Base-by-base conservation (phyloP, 1,140 invertebrate species). In the Drosophila pseudoobscura region DNA sequence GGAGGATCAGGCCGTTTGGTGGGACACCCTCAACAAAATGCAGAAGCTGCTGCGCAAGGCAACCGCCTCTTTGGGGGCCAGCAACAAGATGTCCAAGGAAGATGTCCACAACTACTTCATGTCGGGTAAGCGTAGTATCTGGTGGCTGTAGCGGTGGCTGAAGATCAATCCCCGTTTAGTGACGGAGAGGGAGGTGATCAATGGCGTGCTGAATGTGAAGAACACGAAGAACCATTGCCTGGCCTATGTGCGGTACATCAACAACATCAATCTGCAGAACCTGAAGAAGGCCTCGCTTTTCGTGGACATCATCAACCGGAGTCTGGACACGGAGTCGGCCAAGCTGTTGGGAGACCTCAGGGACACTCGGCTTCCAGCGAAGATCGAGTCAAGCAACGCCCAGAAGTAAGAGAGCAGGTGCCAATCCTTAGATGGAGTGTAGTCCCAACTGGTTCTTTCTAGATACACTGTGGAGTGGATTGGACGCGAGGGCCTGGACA, bases 61-160 rank as follows among this genome's bases (percentile, higher is more conserved):
- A 0, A 95, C 98, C 0, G 94, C 95, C 24, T 97, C 97, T 2
- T 93, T 99, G 11, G 97, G 94, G 78, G 96, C 96, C 51, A 93
- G 94, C 71, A 97, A 96, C 3, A 97, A 96, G 92, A 96, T 99
- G 85, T 96, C 96, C 82, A 95, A 97, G 78, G 98, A 99, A 50
- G 96, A 96, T 13, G 98, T 98, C 95, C 98, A 99, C 80, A 99
- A 99, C 92, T 99, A 99, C 92, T 99, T 98, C 87, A 99, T 99
- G 98, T 99, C 98, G 61, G 98, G 97, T 99, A 93, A 92, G 69
- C 31, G 15, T 64, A 54, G 45, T 29, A 6, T 1, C 4, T 29
- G 31, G 56, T 60, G 53, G 29, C 17, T 8, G 70, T 65, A 75
- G 60, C 41, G 24, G 44, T 75, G 58, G 53, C 56, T 45, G 39